phyloP scores from a whole-genome alignment of 1,140 invertebrate genomes.

The Eriocheir sinensis region DNA sequence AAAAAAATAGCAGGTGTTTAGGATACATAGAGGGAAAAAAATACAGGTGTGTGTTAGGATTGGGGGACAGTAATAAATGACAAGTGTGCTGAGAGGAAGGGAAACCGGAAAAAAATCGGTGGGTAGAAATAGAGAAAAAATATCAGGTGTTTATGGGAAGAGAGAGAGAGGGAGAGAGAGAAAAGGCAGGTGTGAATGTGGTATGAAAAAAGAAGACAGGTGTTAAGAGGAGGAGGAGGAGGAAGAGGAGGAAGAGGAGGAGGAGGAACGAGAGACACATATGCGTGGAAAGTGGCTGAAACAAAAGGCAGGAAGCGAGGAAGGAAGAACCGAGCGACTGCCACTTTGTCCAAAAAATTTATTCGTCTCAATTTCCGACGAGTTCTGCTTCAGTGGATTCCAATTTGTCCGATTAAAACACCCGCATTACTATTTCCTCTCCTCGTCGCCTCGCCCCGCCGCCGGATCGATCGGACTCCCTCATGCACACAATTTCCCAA shows the following conservation, averaged over 20 bases:
- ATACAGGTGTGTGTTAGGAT: not conserved
- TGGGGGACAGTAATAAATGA: not conserved
- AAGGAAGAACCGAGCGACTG: not conserved
- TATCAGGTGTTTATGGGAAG: no score
- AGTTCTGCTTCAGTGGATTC: not conserved
- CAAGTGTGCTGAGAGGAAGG: no score
- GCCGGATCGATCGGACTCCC: not conserved
- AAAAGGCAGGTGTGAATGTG: no score
- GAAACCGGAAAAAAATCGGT: no score
- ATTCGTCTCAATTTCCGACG: not conserved
- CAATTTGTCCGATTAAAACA: conserved; percentile 17
- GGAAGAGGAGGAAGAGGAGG: no score
- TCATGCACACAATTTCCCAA: not conserved
- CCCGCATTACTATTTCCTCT: conserved; percentile 25
- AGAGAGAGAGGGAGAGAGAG: no score
- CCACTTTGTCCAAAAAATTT: not conserved
- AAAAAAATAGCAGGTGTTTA: not conserved
- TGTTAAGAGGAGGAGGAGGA: no score
- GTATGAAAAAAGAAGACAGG: no score
- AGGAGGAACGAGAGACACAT: no score
- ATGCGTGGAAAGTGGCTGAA: no score
- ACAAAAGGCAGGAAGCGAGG: not conserved
- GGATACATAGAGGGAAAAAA: not conserved
- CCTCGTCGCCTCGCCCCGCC: not conserved
- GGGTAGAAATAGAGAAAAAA: no score